These are phyloP conservation scores for Raja brachyura DNA, from an alignment of 2,113 vertebrate species.

Conservation along the genomic window DNA sequence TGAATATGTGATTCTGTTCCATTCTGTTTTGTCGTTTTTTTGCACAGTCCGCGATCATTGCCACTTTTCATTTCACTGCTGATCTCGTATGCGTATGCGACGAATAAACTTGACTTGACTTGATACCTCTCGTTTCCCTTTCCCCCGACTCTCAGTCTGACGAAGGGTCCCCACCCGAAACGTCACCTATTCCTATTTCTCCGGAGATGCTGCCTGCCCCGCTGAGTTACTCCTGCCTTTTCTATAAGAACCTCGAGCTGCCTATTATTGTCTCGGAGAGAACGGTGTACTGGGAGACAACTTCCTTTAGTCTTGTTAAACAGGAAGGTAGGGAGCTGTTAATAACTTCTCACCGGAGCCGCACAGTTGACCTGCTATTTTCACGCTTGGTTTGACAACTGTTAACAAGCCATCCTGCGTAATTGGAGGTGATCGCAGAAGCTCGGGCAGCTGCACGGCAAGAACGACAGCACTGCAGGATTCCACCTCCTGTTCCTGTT, in stretches of 20 bases:
- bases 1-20: too few relatives aligned
- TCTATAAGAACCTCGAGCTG: not conserved
- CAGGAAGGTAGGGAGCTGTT: constrained; percentile 6
- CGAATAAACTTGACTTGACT: too few relatives aligned
- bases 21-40: too few relatives aligned
- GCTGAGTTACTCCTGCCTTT: too few relatives aligned
- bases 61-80: too few relatives aligned
- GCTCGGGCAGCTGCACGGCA: not conserved
- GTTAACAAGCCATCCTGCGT: not conserved
- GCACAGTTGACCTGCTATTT: constrained; percentile 6
- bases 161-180: too few relatives aligned
- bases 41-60: too few relatives aligned
- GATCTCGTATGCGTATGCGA: too few relatives aligned
- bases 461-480: not conserved
- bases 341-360: not conserved
- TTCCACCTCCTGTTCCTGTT: not conserved
- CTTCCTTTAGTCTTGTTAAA: constrained; percentile 28
- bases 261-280: not conserved
- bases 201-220: too few relatives aligned
- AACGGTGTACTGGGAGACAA: not conserved
- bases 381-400: not conserved
- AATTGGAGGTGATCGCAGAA: not conserved
- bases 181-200: too few relatives aligned
- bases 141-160: too few relatives aligned
- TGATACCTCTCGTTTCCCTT: too few relatives aligned